A percentile compares a stretch with the other conserved stretches of the same genome.
Evolutionary conservation across 2,888 invertebrate genomes (phyloP).

Genomic region (Plebejus argus): DNA sequence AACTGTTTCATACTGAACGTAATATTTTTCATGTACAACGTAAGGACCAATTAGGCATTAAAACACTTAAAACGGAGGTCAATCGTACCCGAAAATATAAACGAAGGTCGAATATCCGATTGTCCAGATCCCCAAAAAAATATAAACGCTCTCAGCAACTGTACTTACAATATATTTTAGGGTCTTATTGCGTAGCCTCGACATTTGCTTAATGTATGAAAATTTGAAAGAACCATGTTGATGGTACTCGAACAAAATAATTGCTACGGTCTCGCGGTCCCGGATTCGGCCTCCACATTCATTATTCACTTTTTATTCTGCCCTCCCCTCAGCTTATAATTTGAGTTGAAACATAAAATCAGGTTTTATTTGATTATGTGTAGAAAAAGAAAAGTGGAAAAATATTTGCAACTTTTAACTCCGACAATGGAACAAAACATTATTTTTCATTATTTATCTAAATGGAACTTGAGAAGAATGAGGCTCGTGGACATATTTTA

Average conservation of each 20-base stretch:
- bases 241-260: conserved; percentile 80
- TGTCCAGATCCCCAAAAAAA: conserved; percentile 60
- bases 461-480: not conserved
- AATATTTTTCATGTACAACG: not conserved
- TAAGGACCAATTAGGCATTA: conserved; percentile 5
- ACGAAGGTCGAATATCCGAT: conserved; percentile 51
- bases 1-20: not conserved
- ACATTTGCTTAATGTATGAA: conserved; percentile 80
- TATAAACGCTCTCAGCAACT: conserved; percentile 64
- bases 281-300: conserved; percentile 76
- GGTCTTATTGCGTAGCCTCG: conserved; percentile 77
- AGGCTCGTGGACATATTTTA: not conserved
- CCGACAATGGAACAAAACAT: conserved; percentile 33
- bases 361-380: conserved; percentile 79
- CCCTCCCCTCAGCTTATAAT: conserved; percentile 78
- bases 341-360: conserved; percentile 80
- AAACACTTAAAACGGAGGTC: conserved; percentile 28
- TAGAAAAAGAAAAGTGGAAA: conserved; percentile 66
- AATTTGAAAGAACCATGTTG: conserved; percentile 79
- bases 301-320: conserved; percentile 80
- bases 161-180: conserved; percentile 71
- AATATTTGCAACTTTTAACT: conserved; percentile 34
- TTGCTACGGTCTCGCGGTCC: conserved; percentile 78
- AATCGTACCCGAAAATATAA: conserved; percentile 32
- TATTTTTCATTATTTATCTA: conserved; percentile 25